Base-by-base conservation (phyloP, 2,797 vertebrate genomes). In the Sebastiscus tertius region DNA sequence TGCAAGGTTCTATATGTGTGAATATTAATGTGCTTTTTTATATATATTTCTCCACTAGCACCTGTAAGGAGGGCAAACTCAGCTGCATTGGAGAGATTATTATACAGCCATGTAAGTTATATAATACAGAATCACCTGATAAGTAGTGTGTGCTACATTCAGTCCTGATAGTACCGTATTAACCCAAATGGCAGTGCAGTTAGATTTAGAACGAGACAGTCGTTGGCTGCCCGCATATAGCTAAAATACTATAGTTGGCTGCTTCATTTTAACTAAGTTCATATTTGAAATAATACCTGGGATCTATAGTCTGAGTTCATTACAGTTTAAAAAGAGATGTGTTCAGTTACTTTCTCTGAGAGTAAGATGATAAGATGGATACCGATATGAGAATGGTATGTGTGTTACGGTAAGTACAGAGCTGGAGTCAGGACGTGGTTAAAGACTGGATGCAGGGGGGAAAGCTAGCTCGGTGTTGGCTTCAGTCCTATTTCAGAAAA, bases 11-110 rank as follows among this genome's bases (percentile, higher is more conserved):
- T 62, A 20, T 18, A 58, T 55, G 6, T 6, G 56, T 71, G 27
- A 10, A n/a, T 33, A 7, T 69, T 56, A 36, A 75, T 68, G 22
- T 55, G 1, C 66, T 67, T 73, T 52, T 49, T 64, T 26, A 67
- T 3, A 49, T 36, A 1, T n/a, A 24, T 86, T 85, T n/a, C 54
- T 70, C 22, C 71, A 62, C 36, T 68, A 98, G 97, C 91, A 96
- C 96, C 82, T 98, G 97, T 42, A 91, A 88, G 1, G 90, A 90
- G 8, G 97, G 97, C 34, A 93, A 87, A 49, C 87, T 98, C 76
- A 94, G 66, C 82, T 98, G 97, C 86, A 93, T 97, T 7, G 97
- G 97, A 87, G 70, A 88, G 39, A 31, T 85, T 4, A 24, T 77
- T 42, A 55, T 75, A 84, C n/a, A 24, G 6, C 67, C 72, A 87